A percentile compares a stretch with the other conserved stretches of the same genome.
phyloP scores from a whole-genome alignment of 2,888 invertebrate genomes.

The Saturnia japonica region DNA sequence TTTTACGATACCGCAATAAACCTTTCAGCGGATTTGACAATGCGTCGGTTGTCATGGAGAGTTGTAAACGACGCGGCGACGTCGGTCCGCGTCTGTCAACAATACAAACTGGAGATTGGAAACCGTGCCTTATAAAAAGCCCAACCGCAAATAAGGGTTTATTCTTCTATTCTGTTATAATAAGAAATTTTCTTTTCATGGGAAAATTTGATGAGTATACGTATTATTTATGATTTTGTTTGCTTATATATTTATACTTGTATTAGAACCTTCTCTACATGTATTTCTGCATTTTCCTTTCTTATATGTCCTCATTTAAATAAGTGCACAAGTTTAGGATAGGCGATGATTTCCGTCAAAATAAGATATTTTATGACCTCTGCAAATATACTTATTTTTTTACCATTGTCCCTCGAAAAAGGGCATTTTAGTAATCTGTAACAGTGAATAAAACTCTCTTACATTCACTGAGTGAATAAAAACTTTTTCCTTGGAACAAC shows the following conservation, averaged over 20 bases:
- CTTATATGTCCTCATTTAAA: neutral
- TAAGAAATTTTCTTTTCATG: slow-evolving; percentile 21
- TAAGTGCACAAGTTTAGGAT: neutral
- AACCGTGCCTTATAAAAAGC: slow-evolving; percentile 36
- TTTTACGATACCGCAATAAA: slow-evolving; percentile 63
- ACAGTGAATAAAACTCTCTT: no score
- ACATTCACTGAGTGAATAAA: no score
- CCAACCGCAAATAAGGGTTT: slow-evolving; percentile 35
- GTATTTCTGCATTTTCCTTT: neutral
- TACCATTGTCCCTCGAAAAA: no score
- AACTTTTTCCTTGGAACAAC: no score
- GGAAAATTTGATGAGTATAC: slow-evolving; percentile 21
- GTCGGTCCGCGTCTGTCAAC: slow-evolving; percentile 57
- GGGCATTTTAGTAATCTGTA: no score
- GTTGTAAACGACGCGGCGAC: slow-evolving; percentile 59
- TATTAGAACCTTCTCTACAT: neutral
- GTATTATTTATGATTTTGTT: slow-evolving; percentile 13
- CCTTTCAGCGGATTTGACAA: slow-evolving; percentile 60
- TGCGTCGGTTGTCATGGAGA: slow-evolving; percentile 52
- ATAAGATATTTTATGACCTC: no score
- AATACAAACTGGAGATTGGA: slow-evolving; percentile 57
- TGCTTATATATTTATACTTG: neutral
- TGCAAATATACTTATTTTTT: no score
- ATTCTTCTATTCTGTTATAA: slow-evolving; percentile 29
- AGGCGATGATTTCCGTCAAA: neutral